Base-by-base conservation (phyloP, 92 coral and sea anemone genomes). In the Palythoa caribaeorum region DNA sequence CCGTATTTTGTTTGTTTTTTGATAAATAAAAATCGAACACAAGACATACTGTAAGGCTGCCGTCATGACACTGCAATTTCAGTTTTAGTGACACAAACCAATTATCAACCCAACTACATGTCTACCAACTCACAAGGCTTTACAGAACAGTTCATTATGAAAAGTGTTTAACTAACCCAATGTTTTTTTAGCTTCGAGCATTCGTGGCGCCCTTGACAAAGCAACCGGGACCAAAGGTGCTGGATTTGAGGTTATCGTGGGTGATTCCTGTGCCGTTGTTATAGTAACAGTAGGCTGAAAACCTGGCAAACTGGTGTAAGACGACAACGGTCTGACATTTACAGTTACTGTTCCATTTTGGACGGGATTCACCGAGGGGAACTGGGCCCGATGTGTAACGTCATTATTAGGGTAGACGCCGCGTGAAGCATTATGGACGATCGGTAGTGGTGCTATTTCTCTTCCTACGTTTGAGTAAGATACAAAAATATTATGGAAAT, bases 331-430 rank as follows among this genome's bases (percentile, higher is more conserved):
- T 65, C 76, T 44, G 14, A 81, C 86, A 36, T 81, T 81, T 10
- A 66, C 60, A 16, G 73, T 81, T 19, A 81, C 86, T 11, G 86
- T 48, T 44, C 76, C 86, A 47, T 79, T 57, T 50, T 79, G 84
- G 15, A n/a, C 84, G 36, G 84, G 55, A 40, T 20, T 47, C 8
- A 52, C 73, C 11, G 39, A 73, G 19, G 86, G 86, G 63, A 40
- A 66, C 59, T 50, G 86, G 21, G 60, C 12, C 60, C 63, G 75
- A 65, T 81, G 20, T 66, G 63, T 81, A 62, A 47, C 76, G 86
- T 44, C 76, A 66, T 66, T 66, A 10, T 51, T 66, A 3, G 76
- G 86, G 62, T 81, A 81, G 1, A n/a, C 62, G 40, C 44, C 35
- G 86, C 51, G 86, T 16, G 47, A 47, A 47, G 59, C 54, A 13